Base-by-base conservation (phyloP, 2,888 invertebrate genomes). In the Schizotus pectinicornis region DNA sequence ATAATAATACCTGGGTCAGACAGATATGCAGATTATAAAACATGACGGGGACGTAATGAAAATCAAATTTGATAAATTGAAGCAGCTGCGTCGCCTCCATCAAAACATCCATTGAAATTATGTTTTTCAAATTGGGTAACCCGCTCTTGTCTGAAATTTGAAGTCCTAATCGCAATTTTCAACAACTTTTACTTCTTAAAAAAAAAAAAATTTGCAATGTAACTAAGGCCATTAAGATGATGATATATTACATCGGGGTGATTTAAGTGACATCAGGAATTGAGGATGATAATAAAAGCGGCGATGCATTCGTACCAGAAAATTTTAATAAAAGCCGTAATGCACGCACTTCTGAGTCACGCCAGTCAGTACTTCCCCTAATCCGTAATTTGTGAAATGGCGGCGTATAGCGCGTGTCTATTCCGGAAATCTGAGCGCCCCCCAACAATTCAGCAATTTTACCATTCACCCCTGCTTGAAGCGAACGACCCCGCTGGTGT, bases 381-480 rank as follows among this genome's bases (percentile, higher is more conserved):
- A 56, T 56, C 49, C 55, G 37, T 45, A 56, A 56, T 56, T 56
- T 56, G 56, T 56, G 37, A 50, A 56, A 56, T 56, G 50, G 56
- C 45, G 50, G 39, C 43, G n/a, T n/a, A 7, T 14, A 36, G 30
- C 56, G 50, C 56, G 56, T 56, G 56, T 22, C 22, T 22, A 22
- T 22, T 22, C 42, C 49, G 50, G 56, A 56, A 50, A 50, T 56
- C 56, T 42, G 39, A 43, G 5, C 22, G 22, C 2, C 11, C 11
- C 41, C 12, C 39, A 3, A 22, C 22, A 22, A 22, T 22, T 22
- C 22, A 22, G 22, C 22, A 22, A 22, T 22, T 22, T 22, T 22
- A 22, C 22, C 12, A 12, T 9, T 12, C 12, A 41, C 43, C 43
- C 22, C 2, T 22, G 22, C 22, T 22, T 5, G 22, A 22, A 22